phyloP scores from a whole-genome alignment of 2,797 vertebrate genomes.

The Eremophila alpestris region DNA sequence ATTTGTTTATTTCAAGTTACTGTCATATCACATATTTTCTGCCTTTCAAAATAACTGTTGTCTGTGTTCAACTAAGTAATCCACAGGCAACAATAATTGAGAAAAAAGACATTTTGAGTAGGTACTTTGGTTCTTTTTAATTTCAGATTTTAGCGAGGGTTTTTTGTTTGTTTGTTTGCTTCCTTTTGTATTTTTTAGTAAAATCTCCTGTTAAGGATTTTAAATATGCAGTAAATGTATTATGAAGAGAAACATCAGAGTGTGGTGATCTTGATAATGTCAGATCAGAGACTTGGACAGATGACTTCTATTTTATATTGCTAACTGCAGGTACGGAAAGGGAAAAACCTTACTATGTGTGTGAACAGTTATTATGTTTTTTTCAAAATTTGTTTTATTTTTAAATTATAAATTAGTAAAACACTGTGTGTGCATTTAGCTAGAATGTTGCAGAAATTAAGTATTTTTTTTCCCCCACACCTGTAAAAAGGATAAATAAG shows the following conservation, averaged over 20 bases:
- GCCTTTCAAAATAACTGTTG: conserved; percentile 12
- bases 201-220: neutral
- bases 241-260: neutral
- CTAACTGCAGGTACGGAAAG: neutral
- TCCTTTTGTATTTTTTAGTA: neutral
- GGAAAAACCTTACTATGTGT: neutral
- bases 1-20: conserved; percentile 17
- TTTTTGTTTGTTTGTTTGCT: neutral
- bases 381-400: neutral
- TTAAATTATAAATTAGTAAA: neutral
- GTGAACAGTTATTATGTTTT: neutral
- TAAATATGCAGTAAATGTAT: neutral
- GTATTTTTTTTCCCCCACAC: neutral
- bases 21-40: neutral
- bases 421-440: neutral
- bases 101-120: neutral
- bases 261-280: neutral
- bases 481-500: neutral
- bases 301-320: neutral
- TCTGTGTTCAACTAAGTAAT: neutral
- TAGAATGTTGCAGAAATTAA: neutral
- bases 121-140: neutral
- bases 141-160: neutral
- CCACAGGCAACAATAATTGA: neutral
- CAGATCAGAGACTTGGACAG: neutral